Conservation (phyloP, 1,140 invertebrate species). For the Drosophila paulistorum region DNA sequence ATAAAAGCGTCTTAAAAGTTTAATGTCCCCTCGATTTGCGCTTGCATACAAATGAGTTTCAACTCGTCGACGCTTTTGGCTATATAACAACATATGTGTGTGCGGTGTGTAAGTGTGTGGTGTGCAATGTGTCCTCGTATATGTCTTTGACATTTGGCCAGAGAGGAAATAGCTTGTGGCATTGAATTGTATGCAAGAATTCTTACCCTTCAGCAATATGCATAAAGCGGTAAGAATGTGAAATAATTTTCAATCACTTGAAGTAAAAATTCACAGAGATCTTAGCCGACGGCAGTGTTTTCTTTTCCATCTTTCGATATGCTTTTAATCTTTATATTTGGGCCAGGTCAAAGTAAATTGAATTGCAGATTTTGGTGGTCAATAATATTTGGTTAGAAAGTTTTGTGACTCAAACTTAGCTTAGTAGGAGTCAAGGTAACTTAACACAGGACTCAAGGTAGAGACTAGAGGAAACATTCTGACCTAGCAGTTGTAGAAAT, state of each 20-base stretch:
- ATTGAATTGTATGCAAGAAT: not conserved
- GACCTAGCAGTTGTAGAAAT: too few relatives aligned
- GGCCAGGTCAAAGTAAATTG: too few relatives aligned
- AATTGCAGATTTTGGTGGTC: too few relatives aligned
- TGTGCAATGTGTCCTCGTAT: not conserved
- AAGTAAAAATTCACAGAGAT: not conserved
- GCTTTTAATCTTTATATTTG: too few relatives aligned
- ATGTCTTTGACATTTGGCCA: slow-evolving; percentile 20
- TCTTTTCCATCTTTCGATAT: too few relatives aligned
- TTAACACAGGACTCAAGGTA: too few relatives aligned
- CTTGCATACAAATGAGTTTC: slow-evolving; percentile 70
- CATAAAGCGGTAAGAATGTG: not conserved
- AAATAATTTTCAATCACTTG: not conserved
- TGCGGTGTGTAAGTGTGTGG: slow-evolving; percentile 6
- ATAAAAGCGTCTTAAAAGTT: slow-evolving; percentile 78
- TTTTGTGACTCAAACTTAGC: too few relatives aligned
- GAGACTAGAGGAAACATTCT: too few relatives aligned
- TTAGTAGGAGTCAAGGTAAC: too few relatives aligned
- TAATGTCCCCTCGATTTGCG: slow-evolving; percentile 69
- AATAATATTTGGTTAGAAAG: too few relatives aligned
- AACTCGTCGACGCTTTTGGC: slow-evolving; percentile 27
- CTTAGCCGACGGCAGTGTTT: not conserved
- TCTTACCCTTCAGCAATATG: not conserved
- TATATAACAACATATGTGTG: not conserved
- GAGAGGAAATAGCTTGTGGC: slow-evolving; percentile 30